A percentile compares a stretch with the other conserved stretches of the same genome.
Conservation (phyloP, 2,888 invertebrate genomes). For the Elmis aenea region DNA sequence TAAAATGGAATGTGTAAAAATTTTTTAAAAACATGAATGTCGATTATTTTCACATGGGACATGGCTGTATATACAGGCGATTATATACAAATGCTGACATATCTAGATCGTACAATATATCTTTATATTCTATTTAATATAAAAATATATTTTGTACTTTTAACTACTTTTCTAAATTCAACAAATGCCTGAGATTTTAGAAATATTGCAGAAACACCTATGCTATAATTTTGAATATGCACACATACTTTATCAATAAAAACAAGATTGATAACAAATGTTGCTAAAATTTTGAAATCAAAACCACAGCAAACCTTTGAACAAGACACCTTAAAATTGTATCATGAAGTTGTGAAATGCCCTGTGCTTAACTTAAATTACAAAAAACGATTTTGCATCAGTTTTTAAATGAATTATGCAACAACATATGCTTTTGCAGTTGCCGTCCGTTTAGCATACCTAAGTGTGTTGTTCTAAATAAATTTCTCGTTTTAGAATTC, state of each 20-base stretch:
- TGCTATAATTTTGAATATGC: neutral
- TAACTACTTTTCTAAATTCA: constrained; percentile 19
- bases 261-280: neutral
- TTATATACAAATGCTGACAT: constrained; percentile 39
- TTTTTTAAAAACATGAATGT: constrained; percentile 17
- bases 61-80: constrained; percentile 35
- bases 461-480: no score
- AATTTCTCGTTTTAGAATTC: no score
- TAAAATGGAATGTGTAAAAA: constrained; percentile 43
- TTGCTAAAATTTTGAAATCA: no score
- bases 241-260: neutral
- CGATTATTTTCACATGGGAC: constrained; percentile 41
- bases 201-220: constrained; percentile 24
- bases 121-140: constrained; percentile 26
- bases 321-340: no score
- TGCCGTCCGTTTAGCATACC: no score
- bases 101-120: constrained; percentile 35
- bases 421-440: no score
- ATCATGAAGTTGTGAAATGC: no score
- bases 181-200: constrained; percentile 29
- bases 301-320: no score
- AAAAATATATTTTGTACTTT: constrained; percentile 33
- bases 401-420: no score
- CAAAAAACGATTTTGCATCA: no score
- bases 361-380: no score